Evolutionary conservation across 1,140 invertebrate genomes (phyloP), one percentile per base, ranked within the genome.

Genomic region (Bombus soroeensis): DNA sequence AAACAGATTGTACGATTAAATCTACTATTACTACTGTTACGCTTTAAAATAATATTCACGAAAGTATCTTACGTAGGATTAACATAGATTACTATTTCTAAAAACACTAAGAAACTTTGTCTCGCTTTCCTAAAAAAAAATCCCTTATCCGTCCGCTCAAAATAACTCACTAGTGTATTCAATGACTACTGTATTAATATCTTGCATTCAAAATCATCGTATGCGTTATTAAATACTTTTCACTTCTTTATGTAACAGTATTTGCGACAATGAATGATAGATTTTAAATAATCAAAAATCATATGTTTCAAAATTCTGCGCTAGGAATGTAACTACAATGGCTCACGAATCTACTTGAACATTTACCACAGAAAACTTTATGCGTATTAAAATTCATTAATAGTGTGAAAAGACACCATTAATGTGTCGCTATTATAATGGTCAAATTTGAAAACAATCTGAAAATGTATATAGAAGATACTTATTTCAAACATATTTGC

Each of bases 131-230:
- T 76, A 81, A 85, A 85, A 71, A 8, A 86, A 85, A 74, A 85
- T 82, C 70, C 81, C 68, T 82, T 89, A 90, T 90, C 89, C 89
- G 88, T 90, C 89, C 89, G 88, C 41, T 83, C 32, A 81, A 66
- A 53, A 66, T 81, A 86, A 64, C 64, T 70, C 34, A 37, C 53
- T 72, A 22, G 0, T 32, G 18, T 75, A 79, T 47, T 22, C 28
- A 81, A 39, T 81, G 6, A 22, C 34, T 70, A 34, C 53, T 57
- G 59, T 13, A 39, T 64, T 74, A 59, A 59, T 4, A 76, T 13
- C 81, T 78, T 75, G 9, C 18, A 15, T 81, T 81, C 0, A 5
- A 59, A 41, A 43, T 3, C 25, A 32, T 32, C 13, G 28, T 78
- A 22, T 22, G 3, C 15, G n/a, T 78, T 74, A 25, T 37, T 59